A percentile compares a stretch with the other conserved stretches of the same genome.
Conservation (phyloP, 2,797 vertebrate species). For the Catostomus latipinnis region DNA sequence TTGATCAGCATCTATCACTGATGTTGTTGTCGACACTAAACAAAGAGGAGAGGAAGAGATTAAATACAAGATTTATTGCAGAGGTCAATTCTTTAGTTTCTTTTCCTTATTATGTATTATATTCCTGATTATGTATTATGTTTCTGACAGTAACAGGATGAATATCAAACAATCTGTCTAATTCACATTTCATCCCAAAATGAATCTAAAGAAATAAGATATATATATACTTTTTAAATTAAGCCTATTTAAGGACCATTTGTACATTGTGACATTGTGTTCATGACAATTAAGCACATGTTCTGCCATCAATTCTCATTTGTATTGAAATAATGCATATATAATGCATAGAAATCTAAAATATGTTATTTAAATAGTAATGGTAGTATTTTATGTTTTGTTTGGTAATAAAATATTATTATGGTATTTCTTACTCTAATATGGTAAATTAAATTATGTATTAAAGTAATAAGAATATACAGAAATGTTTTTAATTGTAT, state of each 20-base stretch:
- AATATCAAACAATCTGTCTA: not conserved
- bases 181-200: not conserved
- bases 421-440: too few relatives aligned
- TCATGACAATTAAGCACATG: too few relatives aligned
- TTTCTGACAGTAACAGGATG: not conserved
- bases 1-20: conserved; percentile 35
- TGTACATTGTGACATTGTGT: not conserved
- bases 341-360: too few relatives aligned
- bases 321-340: too few relatives aligned
- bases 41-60: not conserved
- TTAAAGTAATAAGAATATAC: too few relatives aligned
- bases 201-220: not conserved
- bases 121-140: not conserved
- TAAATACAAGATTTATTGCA: not conserved
- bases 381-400: too few relatives aligned
- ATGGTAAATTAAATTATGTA: too few relatives aligned
- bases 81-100: not conserved
- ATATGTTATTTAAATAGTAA: too few relatives aligned
- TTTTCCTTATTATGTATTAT: not conserved
- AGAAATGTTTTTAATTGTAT: too few relatives aligned
- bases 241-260: not conserved
- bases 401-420: too few relatives aligned
- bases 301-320: too few relatives aligned
- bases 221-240: too few relatives aligned
- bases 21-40: conserved; percentile 32